phyloP scores from a whole-genome alignment of 2,113 vertebrate species.

The Thalassoma bifasciatum region DNA sequence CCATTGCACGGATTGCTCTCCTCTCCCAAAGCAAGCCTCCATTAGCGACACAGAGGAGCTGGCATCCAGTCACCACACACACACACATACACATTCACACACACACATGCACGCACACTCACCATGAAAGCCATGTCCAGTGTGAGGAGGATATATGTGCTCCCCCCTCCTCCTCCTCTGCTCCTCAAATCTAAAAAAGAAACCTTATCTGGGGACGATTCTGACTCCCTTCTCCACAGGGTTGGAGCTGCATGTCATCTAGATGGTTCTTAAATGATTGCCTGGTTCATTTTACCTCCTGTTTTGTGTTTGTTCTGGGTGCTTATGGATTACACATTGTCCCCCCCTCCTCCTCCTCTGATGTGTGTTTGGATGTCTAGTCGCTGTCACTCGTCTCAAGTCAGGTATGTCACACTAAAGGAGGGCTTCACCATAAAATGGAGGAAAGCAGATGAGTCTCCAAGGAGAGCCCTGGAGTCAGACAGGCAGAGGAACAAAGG shows the following conservation, averaged over 20 bases:
- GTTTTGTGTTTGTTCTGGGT: slow-evolving; percentile 37
- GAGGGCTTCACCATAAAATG: slow-evolving; percentile 97
- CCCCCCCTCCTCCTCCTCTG: slow-evolving; percentile 16
- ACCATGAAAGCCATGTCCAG: slow-evolving; percentile 79
- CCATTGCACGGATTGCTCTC: slow-evolving; percentile 90
- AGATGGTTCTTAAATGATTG: slow-evolving; percentile 39
- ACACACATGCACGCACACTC: slow-evolving; percentile 56
- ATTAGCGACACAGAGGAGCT: slow-evolving; percentile 83
- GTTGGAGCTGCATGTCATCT: slow-evolving; percentile 50
- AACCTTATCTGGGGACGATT: slow-evolving; percentile 58
- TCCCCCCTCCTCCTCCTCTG: not conserved
- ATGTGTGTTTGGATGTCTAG: slow-evolving; percentile 55
- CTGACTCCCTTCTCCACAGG: slow-evolving; percentile 54
- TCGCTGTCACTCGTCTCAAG: slow-evolving; percentile 88
- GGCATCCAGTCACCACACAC: slow-evolving; percentile 79
- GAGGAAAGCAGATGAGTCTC: slow-evolving; percentile 91
- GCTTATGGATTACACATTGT: slow-evolving; percentile 33
- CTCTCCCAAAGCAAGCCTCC: slow-evolving; percentile 79
- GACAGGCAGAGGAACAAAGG: slow-evolving; percentile 83
- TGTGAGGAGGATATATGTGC: slow-evolving; percentile 53
- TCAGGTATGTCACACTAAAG: slow-evolving; percentile 92
- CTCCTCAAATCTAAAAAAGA: slow-evolving; percentile 15
- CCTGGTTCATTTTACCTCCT: slow-evolving; percentile 5
- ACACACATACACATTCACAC: slow-evolving; percentile 67
- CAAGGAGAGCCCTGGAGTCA: slow-evolving; percentile 81